Evolutionary conservation across 2,888 invertebrate species (phyloP).

Genomic region (Mythimna pallens): DNA sequence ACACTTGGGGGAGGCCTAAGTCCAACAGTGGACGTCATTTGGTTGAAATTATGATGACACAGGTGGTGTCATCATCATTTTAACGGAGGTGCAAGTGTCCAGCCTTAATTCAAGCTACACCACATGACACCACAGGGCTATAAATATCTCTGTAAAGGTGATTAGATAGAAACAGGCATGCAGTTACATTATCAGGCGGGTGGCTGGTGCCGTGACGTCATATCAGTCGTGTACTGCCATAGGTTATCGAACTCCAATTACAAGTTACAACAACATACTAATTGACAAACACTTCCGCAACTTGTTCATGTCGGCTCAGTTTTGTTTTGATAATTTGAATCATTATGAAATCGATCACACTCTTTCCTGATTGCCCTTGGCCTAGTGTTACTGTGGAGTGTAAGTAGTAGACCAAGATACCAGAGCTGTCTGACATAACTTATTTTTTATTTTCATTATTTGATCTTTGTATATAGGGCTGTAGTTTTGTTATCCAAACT

Average conservation of each 20-base stretch:
- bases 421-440: too few species aligned
- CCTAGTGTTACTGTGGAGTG: not conserved
- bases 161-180: conserved; percentile 3
- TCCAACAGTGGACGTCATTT: too few species aligned
- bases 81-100: not conserved
- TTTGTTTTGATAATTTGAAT: not conserved
- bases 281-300: conserved; percentile 18
- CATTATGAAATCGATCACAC: not conserved
- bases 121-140: not conserved
- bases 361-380: not conserved
- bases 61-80: too few species aligned
- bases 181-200: conserved; percentile 17
- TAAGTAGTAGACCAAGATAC: too few species aligned
- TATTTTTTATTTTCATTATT: too few species aligned
- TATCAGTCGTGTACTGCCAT: conserved; percentile 22
- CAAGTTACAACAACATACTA: conserved; percentile 15
- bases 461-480: too few species aligned
- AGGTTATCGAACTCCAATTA: conserved; percentile 41
- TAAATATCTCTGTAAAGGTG: conserved; percentile 1
- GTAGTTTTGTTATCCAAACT: not conserved
- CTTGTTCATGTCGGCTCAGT: not conserved
- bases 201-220: conserved; percentile 14
- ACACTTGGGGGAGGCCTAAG: too few species aligned
- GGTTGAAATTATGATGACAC: too few species aligned
- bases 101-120: not conserved